A percentile compares a stretch with the other conserved stretches of the same genome.
These are phyloP conservation scores for Drosophila auraria DNA, from an alignment of 1,140 invertebrate species.

Conservation along the genomic window DNA sequence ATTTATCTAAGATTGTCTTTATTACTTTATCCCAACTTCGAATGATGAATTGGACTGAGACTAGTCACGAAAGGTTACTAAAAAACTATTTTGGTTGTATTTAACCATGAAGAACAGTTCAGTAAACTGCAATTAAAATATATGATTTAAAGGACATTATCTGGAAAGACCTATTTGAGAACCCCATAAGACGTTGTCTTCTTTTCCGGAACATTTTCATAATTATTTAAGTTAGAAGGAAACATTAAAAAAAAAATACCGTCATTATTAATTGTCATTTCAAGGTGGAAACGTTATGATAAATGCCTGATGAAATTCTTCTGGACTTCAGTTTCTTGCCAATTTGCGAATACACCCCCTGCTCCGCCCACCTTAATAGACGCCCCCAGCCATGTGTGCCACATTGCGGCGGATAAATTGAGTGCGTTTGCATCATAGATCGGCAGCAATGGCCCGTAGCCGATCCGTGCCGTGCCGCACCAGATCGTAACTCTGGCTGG, in stretches of 20 bases:
- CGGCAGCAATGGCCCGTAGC: conserved; percentile 50
- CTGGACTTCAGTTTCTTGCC: neutral
- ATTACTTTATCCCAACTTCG: neutral
- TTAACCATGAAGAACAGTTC: neutral
- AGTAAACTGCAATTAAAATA: neutral
- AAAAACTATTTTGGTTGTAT: neutral
- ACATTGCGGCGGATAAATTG: conserved; percentile 40
- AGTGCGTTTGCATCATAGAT: conserved; percentile 73
- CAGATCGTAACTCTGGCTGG: conserved; percentile 65
- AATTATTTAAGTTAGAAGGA: neutral
- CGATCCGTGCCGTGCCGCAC: conserved; percentile 40
- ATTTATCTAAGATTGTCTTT: conserved; percentile 3
- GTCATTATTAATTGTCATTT: neutral
- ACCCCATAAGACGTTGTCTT: too few relatives aligned
- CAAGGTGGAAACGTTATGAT: neutral
- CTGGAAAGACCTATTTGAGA: too few relatives aligned
- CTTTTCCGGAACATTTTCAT: neutral
- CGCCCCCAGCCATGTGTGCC: conserved; percentile 28
- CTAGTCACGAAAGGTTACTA: conserved; percentile 18
- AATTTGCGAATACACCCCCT: neutral
- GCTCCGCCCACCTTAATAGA: conserved; percentile 6
- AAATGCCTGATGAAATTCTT: neutral
- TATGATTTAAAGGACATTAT: neutral
- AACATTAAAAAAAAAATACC: too few relatives aligned
- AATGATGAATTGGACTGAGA: conserved; percentile 7